A percentile compares a stretch with the other conserved stretches of the same genome.
Evolutionary conservation across 1,140 invertebrate genomes (phyloP).

Genomic region (Atta colombica): DNA sequence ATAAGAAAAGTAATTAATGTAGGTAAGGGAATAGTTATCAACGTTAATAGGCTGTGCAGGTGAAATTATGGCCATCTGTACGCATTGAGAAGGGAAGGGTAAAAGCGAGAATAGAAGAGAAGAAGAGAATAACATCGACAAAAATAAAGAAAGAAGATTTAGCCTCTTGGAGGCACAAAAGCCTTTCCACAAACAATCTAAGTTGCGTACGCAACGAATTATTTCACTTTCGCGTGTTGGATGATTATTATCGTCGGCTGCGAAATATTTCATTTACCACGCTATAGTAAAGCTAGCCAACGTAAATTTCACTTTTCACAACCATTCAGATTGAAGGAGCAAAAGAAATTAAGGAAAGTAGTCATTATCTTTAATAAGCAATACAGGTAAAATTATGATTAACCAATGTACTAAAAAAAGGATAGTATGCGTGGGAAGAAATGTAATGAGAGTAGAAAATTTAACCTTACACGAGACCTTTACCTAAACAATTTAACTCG

Average conservation of each 20-base stretch:
- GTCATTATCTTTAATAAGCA: conserved; percentile 38
- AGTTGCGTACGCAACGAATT: conserved; percentile 39
- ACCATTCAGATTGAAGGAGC: not conserved
- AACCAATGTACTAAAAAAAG: not conserved
- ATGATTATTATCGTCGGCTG: conserved; percentile 31
- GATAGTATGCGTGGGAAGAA: not conserved
- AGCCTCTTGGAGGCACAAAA: conserved; percentile 30
- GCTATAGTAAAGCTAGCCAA: conserved; percentile 3
- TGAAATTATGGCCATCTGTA: conserved; percentile 51
- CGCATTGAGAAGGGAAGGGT: conserved; percentile 25
- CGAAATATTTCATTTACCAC: conserved; percentile 17
- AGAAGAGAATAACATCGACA: conserved; percentile 5
- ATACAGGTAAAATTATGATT: conserved; percentile 25
- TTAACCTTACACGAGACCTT: not conserved
- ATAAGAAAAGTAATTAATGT: conserved; percentile 62
- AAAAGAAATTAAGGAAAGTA: conserved; percentile 32
- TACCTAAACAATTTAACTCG: not conserved
- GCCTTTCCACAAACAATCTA: conserved; percentile 42
- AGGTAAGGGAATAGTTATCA: conserved; percentile 49
- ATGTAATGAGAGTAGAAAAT: not conserved
- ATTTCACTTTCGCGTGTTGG: conserved; percentile 40
- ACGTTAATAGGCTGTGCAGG: conserved; percentile 49
- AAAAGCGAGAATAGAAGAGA: not conserved
- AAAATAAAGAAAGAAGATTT: conserved; percentile 9
- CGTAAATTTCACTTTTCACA: conserved; percentile 13